Percentiles rank a stretch among this genome's conserved stretches.
Conservation (phyloP, 1,140 invertebrate genomes). For the Antheraea mylitta region DNA sequence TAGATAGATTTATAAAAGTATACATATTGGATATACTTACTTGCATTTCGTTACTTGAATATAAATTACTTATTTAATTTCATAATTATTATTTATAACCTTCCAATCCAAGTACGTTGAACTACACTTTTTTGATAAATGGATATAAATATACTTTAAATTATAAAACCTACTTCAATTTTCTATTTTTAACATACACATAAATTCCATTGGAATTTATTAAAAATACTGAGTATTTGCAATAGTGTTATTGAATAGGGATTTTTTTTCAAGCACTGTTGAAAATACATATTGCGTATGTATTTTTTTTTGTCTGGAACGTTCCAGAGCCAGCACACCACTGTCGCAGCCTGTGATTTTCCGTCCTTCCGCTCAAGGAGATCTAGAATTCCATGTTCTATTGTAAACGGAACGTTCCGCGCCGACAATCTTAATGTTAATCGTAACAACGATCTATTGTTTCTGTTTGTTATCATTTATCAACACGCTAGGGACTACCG, state of each 20-base stretch:
- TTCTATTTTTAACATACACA: too few relatives aligned
- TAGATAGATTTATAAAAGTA: too few relatives aligned
- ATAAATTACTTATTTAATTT: background rate
- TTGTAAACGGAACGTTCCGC: conserved; percentile 37
- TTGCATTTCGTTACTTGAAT: conserved; percentile 23
- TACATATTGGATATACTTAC: conserved; percentile 15
- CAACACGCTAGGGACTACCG: background rate
- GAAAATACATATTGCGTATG: background rate
- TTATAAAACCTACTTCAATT: too few relatives aligned
- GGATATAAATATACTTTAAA: too few relatives aligned
- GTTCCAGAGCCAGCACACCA: conserved; percentile 16
- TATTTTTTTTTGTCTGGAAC: conserved; percentile 2
- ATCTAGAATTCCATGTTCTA: conserved; percentile 24
- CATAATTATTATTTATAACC: background rate
- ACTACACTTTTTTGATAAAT: too few relatives aligned
- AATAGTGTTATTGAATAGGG: too few relatives aligned
- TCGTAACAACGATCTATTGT: background rate
- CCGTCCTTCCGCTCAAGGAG: conserved; percentile 39
- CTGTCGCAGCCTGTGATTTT: conserved; percentile 19
- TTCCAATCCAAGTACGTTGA: too few relatives aligned
- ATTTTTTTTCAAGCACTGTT: too few relatives aligned
- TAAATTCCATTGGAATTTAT: too few relatives aligned
- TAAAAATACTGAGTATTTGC: too few relatives aligned
- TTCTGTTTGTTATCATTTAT: conserved; percentile 5
- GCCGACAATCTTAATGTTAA: conserved; percentile 28